Base-by-base conservation (phyloP, 2,888 invertebrate genomes). In the Nymphalis polychloros region DNA sequence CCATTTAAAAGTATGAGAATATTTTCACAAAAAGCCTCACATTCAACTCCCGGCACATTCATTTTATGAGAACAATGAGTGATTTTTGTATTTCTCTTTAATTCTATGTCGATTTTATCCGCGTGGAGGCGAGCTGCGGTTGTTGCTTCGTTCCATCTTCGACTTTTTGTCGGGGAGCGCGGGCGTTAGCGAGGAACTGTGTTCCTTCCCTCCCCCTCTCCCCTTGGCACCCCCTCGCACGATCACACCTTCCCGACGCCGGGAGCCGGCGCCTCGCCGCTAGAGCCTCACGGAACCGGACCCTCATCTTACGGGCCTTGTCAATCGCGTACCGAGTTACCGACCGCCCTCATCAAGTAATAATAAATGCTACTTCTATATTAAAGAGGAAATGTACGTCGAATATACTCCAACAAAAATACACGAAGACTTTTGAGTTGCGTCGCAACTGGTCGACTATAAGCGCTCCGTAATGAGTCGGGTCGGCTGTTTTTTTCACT, bases 11-110 rank as follows among this genome's bases (percentile, higher is more conserved):
- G 91, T 92, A 92, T 91, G 91, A 90, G 91, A 92, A 92, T 92
- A 92, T 92, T 91, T 92, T 83, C 89, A 91, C 90, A 92, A 92
- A 92, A 92, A 92, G 88, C 89, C 83, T 85, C 89, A 92, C 92
- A 91, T 92, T 91, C 92, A 91, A 90, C 88, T 91, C 90, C 85
- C 88, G 85, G 91, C 92, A 92, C 92, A 92, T 92, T 92, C 91
- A 92, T 92, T 92, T 92, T 90, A 91, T 90, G 92, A 91, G 92
- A 92, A 92, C 92, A 92, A 92, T 92, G 92, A 92, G 88, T 90
- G 90, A 92, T 90, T 92, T 92, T 92, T 92, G 92, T 92, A 89
- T 90, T 92, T 92, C 88, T 88, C 86, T 92, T 92, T 92, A 89
- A 88, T 91, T 92, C 90, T 92, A 92, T 92, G 91, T 92, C 92